Percentiles rank a stretch among this genome's conserved stretches.
Evolutionary conservation across 1,140 invertebrate genomes (phyloP).

Genomic region (Apocrypta bakeri): DNA sequence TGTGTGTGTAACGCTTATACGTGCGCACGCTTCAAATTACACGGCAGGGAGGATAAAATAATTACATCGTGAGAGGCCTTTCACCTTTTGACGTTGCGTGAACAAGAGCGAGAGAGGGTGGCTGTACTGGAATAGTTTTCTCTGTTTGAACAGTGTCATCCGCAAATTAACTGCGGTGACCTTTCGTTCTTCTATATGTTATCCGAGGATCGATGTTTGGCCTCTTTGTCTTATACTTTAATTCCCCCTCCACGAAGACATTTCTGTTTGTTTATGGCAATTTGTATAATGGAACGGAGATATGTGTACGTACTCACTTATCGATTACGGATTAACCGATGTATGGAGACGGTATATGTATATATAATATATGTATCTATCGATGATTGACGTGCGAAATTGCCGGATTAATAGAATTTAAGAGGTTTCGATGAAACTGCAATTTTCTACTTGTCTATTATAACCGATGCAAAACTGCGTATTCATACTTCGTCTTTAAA

Average conservation of each 20-base stretch:
- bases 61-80: slow-evolving; percentile 63
- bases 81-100: slow-evolving; percentile 62
- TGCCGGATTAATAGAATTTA: neutral
- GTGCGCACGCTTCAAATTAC: slow-evolving; percentile 57
- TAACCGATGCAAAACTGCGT: too few species aligned
- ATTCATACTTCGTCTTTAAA: too few species aligned
- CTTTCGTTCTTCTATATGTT: slow-evolving; percentile 34
- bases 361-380: slow-evolving; percentile 11
- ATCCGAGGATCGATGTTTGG: neutral
- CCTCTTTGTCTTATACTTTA: neutral
- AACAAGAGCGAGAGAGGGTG: neutral
- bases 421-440: neutral
- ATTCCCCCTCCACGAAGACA: neutral
- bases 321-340: slow-evolving; percentile 28
- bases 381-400: neutral
- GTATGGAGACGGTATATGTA: neutral
- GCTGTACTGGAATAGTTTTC: slow-evolving; percentile 35
- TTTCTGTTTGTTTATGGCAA: slow-evolving; percentile 7
- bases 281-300: too few species aligned
- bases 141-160: slow-evolving; percentile 68
- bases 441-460: neutral
- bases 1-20: neutral
- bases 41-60: slow-evolving; percentile 69
- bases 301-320: neutral
- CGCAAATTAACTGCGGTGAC: slow-evolving; percentile 55